phyloP scores from a whole-genome alignment of 2,888 invertebrate species.

The Noctua pronuba region DNA sequence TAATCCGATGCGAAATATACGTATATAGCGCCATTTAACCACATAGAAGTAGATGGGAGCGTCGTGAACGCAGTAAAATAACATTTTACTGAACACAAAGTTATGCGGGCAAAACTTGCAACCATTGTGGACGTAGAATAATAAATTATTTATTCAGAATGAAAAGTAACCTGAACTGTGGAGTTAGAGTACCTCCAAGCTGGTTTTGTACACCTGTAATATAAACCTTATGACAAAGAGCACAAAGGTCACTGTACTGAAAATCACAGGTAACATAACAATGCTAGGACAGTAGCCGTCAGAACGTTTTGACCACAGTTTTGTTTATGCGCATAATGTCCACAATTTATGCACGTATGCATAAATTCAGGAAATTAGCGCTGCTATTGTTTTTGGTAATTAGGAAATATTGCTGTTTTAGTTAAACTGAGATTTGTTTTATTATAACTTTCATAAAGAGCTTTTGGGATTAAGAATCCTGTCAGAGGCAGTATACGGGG shows the following conservation, averaged over 20 bases:
- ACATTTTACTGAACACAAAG: constrained; percentile 61
- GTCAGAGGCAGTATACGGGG: no score
- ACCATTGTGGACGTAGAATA: constrained; percentile 63
- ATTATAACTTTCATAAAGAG: constrained; percentile 6
- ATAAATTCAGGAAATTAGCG: constrained; percentile 49
- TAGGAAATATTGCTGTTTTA: constrained; percentile 24
- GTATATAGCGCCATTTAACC: constrained; percentile 37
- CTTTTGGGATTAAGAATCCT: background rate
- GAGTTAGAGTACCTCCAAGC: constrained; percentile 49
- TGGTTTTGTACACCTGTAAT: constrained; percentile 11
- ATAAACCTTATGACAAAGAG: background rate
- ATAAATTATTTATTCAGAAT: constrained; percentile 69
- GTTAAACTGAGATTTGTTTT: background rate
- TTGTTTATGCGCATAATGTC: constrained; percentile 33
- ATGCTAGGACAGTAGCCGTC: constrained; percentile 25
- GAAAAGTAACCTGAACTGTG: constrained; percentile 57
- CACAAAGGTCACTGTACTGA: constrained; percentile 1
- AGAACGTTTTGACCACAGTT: constrained; percentile 23
- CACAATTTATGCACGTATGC: constrained; percentile 52
- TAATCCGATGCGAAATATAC: constrained; percentile 16
- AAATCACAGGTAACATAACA: background rate
- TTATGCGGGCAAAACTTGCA: constrained; percentile 61
- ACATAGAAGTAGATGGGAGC: constrained; percentile 40
- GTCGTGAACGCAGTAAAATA: constrained; percentile 56
- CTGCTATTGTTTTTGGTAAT: constrained; percentile 20